These are phyloP conservation scores for Ochropleura leucogaster DNA, from an alignment of 2,888 invertebrate species.

Conservation along the genomic window DNA sequence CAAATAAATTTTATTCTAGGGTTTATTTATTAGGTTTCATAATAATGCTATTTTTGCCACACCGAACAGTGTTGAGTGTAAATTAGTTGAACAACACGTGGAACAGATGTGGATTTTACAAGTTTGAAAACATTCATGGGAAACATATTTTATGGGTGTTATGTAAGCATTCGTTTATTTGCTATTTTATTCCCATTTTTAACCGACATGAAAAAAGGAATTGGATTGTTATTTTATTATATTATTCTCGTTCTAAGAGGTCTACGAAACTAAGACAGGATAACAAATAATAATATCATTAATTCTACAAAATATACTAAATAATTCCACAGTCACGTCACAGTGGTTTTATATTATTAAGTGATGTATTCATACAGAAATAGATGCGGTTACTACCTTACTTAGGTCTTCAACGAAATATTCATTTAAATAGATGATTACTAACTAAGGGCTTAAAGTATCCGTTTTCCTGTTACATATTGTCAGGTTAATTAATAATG, in stretches of 20 bases:
- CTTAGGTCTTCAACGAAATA: slow-evolving; percentile 36
- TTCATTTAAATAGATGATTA: background rate
- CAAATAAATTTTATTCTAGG: slow-evolving; percentile 59
- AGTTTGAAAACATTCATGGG: slow-evolving; percentile 10
- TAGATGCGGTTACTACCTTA: slow-evolving; percentile 39
- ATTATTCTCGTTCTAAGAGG: background rate
- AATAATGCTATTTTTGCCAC: slow-evolving; percentile 43
- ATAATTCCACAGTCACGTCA: slow-evolving; percentile 16
- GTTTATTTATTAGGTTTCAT: slow-evolving; percentile 54
- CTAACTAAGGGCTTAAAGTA: slow-evolving; percentile 2
- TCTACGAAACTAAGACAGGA: background rate
- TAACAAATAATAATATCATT: background rate
- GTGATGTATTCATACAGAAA: slow-evolving; percentile 37
- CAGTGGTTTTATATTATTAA: slow-evolving; percentile 22
- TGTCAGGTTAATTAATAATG: background rate
- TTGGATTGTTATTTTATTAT: background rate
- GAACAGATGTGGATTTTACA: slow-evolving; percentile 32
- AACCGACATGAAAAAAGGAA: background rate
- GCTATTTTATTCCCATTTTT: background rate
- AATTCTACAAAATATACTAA: slow-evolving; percentile 12
- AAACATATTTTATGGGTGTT: slow-evolving; percentile 7
- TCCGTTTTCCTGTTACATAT: slow-evolving; percentile 47
- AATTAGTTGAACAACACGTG: slow-evolving; percentile 18
- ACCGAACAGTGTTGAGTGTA: slow-evolving; percentile 1
- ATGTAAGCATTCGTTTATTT: slow-evolving; percentile 5